Conservation (phyloP, 2,888 invertebrate genomes). For the Heliconius sara region DNA sequence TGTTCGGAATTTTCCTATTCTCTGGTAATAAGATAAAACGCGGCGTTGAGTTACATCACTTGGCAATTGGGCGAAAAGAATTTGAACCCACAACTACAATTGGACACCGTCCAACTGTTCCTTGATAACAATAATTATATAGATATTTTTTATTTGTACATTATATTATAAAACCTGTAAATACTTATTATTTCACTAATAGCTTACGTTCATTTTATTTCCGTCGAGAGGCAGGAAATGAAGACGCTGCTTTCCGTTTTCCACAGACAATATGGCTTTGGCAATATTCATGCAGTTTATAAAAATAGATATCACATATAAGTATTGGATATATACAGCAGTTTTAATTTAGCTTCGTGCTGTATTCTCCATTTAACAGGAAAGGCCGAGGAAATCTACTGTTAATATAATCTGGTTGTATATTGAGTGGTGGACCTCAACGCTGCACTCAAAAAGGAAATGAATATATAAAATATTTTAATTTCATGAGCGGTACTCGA, state of each 20-base stretch:
- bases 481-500: too few relatives aligned
- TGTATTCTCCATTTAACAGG: not conserved
- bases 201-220: not conserved
- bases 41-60: not conserved
- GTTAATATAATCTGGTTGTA: too few relatives aligned
- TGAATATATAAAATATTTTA: too few relatives aligned
- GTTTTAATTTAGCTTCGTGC: not conserved
- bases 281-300: not conserved
- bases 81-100: too few relatives aligned
- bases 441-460: too few relatives aligned
- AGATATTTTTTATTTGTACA: too few relatives aligned
- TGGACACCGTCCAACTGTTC: too few relatives aligned
- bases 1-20: not conserved
- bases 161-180: too few relatives aligned
- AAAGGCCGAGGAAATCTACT: not conserved
- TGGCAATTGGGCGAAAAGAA: not conserved
- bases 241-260: not conserved
- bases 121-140: too few relatives aligned
- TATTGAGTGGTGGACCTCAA: not conserved
- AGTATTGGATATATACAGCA: too few relatives aligned
- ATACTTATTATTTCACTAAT: too few relatives aligned
- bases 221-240: conserved; percentile 3
- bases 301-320: not conserved
- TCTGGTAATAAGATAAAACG: not conserved
- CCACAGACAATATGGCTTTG: not conserved